These are phyloP conservation scores for Egretta garzetta DNA, from an alignment of 2,113 vertebrate species.

Conservation along the genomic window DNA sequence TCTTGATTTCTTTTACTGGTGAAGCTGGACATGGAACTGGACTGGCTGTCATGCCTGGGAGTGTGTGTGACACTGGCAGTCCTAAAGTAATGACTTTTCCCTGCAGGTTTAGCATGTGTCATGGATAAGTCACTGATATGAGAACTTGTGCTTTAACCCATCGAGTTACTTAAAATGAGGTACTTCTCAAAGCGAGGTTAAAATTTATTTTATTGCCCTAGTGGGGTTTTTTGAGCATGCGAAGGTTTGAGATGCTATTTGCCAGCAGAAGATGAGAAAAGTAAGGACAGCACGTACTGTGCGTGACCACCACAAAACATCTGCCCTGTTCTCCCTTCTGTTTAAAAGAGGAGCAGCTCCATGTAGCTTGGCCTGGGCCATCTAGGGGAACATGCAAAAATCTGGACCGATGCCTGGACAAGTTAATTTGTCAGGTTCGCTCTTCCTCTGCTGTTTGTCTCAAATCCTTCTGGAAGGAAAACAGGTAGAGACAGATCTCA, in stretches of 20 bases:
- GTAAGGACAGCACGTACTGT: accelerated
- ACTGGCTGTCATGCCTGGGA: background rate
- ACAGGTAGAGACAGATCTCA: background rate
- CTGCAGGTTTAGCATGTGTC: background rate
- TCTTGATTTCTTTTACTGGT: background rate
- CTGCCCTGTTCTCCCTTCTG: background rate
- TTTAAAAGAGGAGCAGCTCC: background rate
- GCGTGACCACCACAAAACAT: background rate
- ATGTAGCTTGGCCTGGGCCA: background rate
- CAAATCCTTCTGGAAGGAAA: background rate
- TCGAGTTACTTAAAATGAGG: background rate
- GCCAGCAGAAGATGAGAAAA: background rate
- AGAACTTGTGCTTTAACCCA: background rate
- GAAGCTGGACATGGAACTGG: background rate
- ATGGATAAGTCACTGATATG: accelerated
- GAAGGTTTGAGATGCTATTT: background rate
- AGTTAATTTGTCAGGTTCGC: background rate
- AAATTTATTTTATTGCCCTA: background rate
- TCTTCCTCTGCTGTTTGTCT: background rate
- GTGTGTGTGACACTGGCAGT: background rate
- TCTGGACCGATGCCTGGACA: background rate
- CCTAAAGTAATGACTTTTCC: background rate
- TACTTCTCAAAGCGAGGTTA: background rate
- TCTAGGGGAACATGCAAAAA: background rate
- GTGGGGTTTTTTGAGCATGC: background rate